These are phyloP conservation scores for Jordanella pulchra DNA, from an alignment of 2,797 vertebrate species.

Conservation along the genomic window DNA sequence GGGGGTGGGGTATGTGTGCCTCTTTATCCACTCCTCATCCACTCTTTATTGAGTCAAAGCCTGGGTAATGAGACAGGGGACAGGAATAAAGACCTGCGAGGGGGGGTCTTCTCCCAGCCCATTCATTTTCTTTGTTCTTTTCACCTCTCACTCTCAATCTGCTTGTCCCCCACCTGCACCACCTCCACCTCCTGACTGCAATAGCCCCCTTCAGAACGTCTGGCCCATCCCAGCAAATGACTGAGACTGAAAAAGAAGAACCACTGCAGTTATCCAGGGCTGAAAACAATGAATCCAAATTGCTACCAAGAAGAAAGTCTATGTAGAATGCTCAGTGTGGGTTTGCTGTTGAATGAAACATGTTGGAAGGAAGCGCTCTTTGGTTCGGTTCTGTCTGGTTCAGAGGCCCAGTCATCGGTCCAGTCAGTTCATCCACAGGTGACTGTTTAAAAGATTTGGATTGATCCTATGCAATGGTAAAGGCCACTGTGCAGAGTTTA, in stretches of 20 bases:
- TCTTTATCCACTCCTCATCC: constrained; percentile 79
- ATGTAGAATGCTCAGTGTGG: constrained; percentile 52
- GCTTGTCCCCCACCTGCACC: constrained; percentile 49
- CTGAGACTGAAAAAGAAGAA: constrained; percentile 57
- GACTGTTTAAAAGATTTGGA: too few species aligned
- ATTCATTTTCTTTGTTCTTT: constrained; percentile 70
- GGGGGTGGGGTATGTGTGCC: constrained; percentile 55
- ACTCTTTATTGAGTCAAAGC: constrained; percentile 79
- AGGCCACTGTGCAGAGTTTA: too few species aligned
- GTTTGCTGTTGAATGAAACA: constrained; percentile 47
- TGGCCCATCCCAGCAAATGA: constrained; percentile 61
- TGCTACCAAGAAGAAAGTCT: constrained; percentile 57
- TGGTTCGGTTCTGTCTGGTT: too few species aligned
- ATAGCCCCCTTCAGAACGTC: constrained; percentile 72
- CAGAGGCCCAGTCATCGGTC: too few species aligned
- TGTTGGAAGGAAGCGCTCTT: constrained; percentile 24
- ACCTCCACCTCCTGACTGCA: constrained; percentile 64
- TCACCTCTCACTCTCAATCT: constrained; percentile 72
- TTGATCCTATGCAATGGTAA: too few species aligned
- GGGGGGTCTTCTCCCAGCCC: constrained; percentile 61
- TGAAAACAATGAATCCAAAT: constrained; percentile 73
- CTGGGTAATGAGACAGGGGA: constrained; percentile 76
- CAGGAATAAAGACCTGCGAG: constrained; percentile 68
- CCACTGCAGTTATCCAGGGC: constrained; percentile 57
- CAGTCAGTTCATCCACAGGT: too few species aligned